phyloP scores from a whole-genome alignment of 2,113 vertebrate species.

The Bambusicola thoracicus region DNA sequence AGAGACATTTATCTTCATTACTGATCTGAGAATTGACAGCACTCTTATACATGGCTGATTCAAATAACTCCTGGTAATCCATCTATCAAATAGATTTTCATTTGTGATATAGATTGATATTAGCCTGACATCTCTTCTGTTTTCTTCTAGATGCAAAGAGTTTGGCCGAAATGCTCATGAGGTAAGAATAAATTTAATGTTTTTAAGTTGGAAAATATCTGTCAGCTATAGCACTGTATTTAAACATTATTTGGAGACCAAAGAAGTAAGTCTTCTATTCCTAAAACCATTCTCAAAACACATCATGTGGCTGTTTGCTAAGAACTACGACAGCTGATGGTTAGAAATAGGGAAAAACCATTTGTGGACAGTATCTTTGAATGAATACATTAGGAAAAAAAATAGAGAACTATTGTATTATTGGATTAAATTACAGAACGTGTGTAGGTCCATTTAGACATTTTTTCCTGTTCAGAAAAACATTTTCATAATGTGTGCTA shows the following conservation, averaged over 20 bases:
- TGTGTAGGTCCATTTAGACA: background rate
- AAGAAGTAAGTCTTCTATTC: background rate
- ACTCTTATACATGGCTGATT: background rate
- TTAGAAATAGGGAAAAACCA: background rate
- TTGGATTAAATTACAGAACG: background rate
- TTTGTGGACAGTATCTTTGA: background rate
- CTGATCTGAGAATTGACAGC: background rate
- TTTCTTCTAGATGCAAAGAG: constrained; percentile 96
- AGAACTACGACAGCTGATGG: background rate
- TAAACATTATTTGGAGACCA: background rate
- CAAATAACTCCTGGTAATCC: background rate
- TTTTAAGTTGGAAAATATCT: background rate
- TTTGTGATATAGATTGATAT: background rate
- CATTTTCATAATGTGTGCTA: background rate
- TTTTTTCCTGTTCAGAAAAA: background rate
- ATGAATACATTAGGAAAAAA: background rate
- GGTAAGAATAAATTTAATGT: constrained; percentile 80
- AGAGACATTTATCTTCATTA: background rate
- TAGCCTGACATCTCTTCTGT: constrained; percentile 64
- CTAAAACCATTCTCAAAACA: background rate
- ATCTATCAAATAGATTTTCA: background rate
- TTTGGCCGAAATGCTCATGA: constrained; percentile 99
- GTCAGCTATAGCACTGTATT: background rate
- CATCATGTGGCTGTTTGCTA: background rate
- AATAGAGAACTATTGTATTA: background rate